Base-by-base conservation (phyloP, 2,888 invertebrate species). In the Oxytorus armatus region DNA sequence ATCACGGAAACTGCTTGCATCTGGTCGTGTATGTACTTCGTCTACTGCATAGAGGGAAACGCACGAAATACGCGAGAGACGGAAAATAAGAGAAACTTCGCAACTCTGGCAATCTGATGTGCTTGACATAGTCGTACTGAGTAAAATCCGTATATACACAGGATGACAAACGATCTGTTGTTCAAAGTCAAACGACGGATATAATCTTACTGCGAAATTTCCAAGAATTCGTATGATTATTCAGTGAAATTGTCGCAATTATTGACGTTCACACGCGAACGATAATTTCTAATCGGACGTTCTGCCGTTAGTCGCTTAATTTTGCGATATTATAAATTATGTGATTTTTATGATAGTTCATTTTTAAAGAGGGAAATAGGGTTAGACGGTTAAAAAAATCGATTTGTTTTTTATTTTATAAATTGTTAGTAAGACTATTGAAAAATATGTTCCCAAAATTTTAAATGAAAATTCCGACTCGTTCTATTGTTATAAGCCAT, bases 1-100 rank as follows among this genome's bases (percentile, higher is more conserved):
- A 83, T 25, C 55, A 51, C 55, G 73, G 77, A 77, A 76, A 79
- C 77, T 77, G 68, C 65, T 76, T 77, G 73, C 83, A 85, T 83
- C 83, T 83, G 82, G 68, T 68, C n/a, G 49, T 53, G 11, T n/a
- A n/a, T n/a, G 1, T 55, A 25, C 49, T 44, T 44, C 33, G 33
- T 66, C 23, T 14, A 10, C 23, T 29, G 29, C 51, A 21, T n/a
- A 36, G 14, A 49, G 36, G 25, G 23, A 42, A 39, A 47, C 10
- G 72, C 33, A 57, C 63, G 44, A 68, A 73, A 73, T 59, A 61
- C 39, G n/a, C 63, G 47, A 44, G 57, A 70, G 44, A 36, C 33
- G 39, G 29, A 59, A 49, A 65, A 66, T 33, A 10, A 51, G 36
- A 53, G 53, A 68, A 53, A 39, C 53, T 25, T 36, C 18, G 51